Evolutionary conservation across 2,888 invertebrate genomes (phyloP), one percentile per base, ranked within the genome.

Genomic region (Agrilus mali): DNA sequence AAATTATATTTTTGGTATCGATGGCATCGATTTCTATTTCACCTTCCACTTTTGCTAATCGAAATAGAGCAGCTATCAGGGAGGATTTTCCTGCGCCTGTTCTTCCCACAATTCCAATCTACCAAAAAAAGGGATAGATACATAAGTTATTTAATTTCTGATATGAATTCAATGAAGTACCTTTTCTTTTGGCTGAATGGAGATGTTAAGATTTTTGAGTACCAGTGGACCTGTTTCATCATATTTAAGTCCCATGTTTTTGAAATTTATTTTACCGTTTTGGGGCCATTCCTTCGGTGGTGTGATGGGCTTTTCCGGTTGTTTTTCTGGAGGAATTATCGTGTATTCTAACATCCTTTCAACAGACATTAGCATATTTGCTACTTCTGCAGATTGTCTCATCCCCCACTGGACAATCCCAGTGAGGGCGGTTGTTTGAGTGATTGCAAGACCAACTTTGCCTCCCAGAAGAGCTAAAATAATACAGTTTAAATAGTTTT

Each of bases 51-150:
- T 77, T 75, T 0, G 80, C 79, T 46, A 44, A 64, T 70, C 38
- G 60, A 58, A 51, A 53, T 63, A 73, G 3, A 68, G 60, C 57
- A 0, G 83, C 77, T 48, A 86, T 82, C 12, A 86, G 66, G 0
- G 85, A 85, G 0, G 83, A 84, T 63, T 86, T 86, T 1, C 88
- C 89, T 2, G 88, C 88, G 2, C 89, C 89, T 0, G 89, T 89
- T 42, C 88, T 71, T 2, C 88, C 88, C 4, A 86, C 85, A 51
- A 87, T 82, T 12, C 86, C 86, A 44, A 86, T 76, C 80, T 86
- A 63, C 6, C 51, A 67, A 70, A 27, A 44, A 45, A 45, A 40
- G 22, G 39, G 37, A 27, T 13, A 17, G 33, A 3, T 36, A 31
- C 31, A 35, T 36, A 15, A 20, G 27, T 13, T 20, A n/a, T 6